Base-by-base conservation (phyloP, 1,140 invertebrate species). In the Ooceraea biroi region DNA sequence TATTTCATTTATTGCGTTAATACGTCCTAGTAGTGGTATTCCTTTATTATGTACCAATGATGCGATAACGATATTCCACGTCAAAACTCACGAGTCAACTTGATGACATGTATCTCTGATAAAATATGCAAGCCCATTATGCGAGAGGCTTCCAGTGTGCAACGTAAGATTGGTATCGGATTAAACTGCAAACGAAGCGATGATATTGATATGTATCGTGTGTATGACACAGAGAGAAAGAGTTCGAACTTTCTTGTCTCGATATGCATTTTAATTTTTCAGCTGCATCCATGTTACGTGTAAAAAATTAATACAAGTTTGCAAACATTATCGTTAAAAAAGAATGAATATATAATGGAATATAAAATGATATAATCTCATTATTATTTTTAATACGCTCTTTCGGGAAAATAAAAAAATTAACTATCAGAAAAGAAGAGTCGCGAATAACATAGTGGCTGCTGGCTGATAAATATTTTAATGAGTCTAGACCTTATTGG, bases 91-190 rank as follows among this genome's bases (percentile, higher is more conserved):
- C 60, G 27, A 41, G 12, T 65, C 27, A 17, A 41, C 5, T 66
- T 8, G 46, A 19, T 14, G 5, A 71, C 8, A 48, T 10, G 12
- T 19, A 14, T 25, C 11, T n/a, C 25, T 52, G 11, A 27, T 11
- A 19, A 57, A 25, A 12, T n/a, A 41, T 7, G 11, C 4, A 1
- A 58, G 55, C 68, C 44, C 48, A 27, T 58, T 69, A 55, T 25
- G 22, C n/a, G 36, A 48, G 46, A 52, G 48, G 30, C 5, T 55
- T 46, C 58, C 22, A 7, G 11, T 11, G 17, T n/a, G 82, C 44
- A 87, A 88, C 10, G n/a, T 11, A 82, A 86, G 82, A 87, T n/a
- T 65, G 19, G 50, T 87, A 87, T 80, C 86, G 55, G 10, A 22
- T 87, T 69, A 44, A 66, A 58, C 3, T 68, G 55, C 12, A 36